Conservation (phyloP, 2,888 invertebrate species). For the Lamellibrachia satsuma region DNA sequence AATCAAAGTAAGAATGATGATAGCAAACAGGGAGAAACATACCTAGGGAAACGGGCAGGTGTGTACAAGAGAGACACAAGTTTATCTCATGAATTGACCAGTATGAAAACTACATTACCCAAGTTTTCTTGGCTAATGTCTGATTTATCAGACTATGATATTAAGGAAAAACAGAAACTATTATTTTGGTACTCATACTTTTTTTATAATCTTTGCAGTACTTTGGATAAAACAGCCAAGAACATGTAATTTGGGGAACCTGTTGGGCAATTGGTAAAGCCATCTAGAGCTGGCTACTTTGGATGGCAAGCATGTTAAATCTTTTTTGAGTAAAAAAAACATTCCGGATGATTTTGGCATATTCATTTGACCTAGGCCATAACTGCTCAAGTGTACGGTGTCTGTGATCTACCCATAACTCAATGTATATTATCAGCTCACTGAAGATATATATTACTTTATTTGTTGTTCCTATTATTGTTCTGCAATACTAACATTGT, state of each 20-base stretch:
- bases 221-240: neutral
- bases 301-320: neutral
- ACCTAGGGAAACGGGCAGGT: neutral
- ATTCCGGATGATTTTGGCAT: neutral
- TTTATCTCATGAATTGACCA: too few relatives aligned
- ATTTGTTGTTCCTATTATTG: neutral
- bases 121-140: too few relatives aligned
- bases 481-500: neutral
- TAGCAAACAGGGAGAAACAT: too few relatives aligned
- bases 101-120: too few relatives aligned
- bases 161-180: too few relatives aligned
- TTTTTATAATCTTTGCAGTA: neutral
- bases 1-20: too few relatives aligned
- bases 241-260: neutral
- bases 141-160: too few relatives aligned
- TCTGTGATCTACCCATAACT: neutral
- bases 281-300: neutral
- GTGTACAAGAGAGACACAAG: neutral
- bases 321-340: too few relatives aligned
- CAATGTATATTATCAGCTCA: neutral
- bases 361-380: neutral
- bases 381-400: neutral
- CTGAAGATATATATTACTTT: neutral
- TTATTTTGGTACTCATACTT: too few relatives aligned
- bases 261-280: neutral